phyloP scores from a whole-genome alignment of 2,888 invertebrate genomes.

The Troglohyphantes excavatus region DNA sequence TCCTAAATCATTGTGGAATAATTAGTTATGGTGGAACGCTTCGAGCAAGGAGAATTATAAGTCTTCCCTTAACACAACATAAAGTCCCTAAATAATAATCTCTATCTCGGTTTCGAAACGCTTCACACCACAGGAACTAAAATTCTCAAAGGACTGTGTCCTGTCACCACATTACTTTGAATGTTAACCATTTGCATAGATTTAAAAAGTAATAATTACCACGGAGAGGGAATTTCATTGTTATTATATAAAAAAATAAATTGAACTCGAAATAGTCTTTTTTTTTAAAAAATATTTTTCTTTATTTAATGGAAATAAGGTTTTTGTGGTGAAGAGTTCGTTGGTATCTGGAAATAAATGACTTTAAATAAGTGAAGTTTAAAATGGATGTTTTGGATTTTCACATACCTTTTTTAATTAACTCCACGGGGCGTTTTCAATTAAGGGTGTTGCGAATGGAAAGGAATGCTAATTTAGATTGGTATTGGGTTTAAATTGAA shows the following conservation, averaged over 20 bases:
- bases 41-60: conserved; percentile 21
- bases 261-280: too few relatives aligned
- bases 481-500: not conserved
- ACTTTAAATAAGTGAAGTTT: not conserved
- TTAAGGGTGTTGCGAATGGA: not conserved
- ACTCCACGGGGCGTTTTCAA: not conserved
- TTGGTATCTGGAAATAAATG: not conserved
- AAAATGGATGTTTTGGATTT: not conserved
- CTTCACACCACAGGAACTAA: not conserved
- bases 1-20: conserved; percentile 27
- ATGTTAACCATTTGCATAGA: not conserved
- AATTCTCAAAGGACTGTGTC: not conserved
- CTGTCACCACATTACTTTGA: not conserved
- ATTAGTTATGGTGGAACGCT: conserved; percentile 35
- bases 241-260: too few relatives aligned
- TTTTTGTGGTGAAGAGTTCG: too few relatives aligned
- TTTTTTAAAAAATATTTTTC: too few relatives aligned
- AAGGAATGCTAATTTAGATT: not conserved
- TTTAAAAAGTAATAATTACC: too few relatives aligned
- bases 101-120: not conserved
- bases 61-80: not conserved
- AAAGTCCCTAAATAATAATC: conserved; percentile 21
- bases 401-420: not conserved
- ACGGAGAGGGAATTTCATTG: too few relatives aligned
- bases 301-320: too few relatives aligned